Conservation (phyloP, 2,797 vertebrate genomes). For the Hybognathus amarus region DNA sequence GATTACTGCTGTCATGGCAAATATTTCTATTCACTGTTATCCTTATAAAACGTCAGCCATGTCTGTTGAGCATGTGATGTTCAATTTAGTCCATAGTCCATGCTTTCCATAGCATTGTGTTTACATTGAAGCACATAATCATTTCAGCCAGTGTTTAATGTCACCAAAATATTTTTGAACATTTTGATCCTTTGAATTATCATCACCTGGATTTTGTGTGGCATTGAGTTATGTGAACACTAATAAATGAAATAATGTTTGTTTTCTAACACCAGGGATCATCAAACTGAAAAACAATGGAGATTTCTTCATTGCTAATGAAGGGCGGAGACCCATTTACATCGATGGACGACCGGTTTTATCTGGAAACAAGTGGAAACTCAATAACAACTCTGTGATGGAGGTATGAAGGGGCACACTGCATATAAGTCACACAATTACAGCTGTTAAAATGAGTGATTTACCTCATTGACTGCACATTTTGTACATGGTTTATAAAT, state of each 20-base stretch:
- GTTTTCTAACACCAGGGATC: conserved; percentile 77
- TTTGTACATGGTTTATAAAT: not conserved
- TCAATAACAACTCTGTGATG: conserved; percentile 96
- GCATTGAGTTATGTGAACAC: not conserved
- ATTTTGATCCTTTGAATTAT: not conserved
- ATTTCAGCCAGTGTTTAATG: not conserved
- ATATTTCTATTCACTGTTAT: not conserved
- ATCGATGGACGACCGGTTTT: conserved; percentile 93
- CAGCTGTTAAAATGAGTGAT: not conserved
- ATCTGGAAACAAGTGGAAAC: conserved; percentile 94
- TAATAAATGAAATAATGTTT: not conserved
- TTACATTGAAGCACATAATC: not conserved
- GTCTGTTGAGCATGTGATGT: not conserved
- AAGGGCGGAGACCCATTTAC: conserved; percentile 92
- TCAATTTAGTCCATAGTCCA: not conserved
- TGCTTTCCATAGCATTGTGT: not conserved
- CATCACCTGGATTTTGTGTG: not conserved
- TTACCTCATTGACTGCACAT: not conserved
- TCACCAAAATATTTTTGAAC: not conserved
- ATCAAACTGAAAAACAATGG: conserved; percentile 97
- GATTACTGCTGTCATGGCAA: not conserved
- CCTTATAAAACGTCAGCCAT: not conserved
- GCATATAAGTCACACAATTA: not conserved
- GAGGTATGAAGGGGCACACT: conserved; percentile 77
- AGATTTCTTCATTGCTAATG: conserved; percentile 95